These are phyloP conservation scores for Steatocranus sp. DNA, from an alignment of 2,797 vertebrate species.

Conservation along the genomic window DNA sequence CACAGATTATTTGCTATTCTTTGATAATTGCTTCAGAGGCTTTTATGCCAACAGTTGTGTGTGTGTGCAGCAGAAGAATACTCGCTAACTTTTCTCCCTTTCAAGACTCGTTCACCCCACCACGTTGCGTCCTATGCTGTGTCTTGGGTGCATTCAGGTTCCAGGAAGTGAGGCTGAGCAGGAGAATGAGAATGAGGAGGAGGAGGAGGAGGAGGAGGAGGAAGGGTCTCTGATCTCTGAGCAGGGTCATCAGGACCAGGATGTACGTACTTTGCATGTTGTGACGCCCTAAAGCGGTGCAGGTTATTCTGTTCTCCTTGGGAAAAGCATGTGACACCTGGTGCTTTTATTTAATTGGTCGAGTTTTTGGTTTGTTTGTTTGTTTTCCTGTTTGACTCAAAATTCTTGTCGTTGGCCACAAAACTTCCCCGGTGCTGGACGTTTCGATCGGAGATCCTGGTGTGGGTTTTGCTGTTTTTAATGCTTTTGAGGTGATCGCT, in stretches of 20 bases:
- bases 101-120: conserved; percentile 51
- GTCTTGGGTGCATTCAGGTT: conserved; percentile 78
- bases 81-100: conserved; percentile 48
- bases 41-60: neutral
- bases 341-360: conserved; percentile 36
- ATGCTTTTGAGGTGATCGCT: neutral
- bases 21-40: neutral
- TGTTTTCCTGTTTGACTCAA: conserved; percentile 22
- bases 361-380: neutral
- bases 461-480: conserved; percentile 4
- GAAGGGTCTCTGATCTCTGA: conserved; percentile 75
- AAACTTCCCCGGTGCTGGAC: neutral
- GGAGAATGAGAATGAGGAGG: conserved; percentile 58
- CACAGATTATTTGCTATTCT: neutral
- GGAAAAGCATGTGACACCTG: conserved; percentile 48
- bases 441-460: neutral
- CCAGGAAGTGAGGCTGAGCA: conserved; percentile 73
- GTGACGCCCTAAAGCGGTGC: conserved; percentile 39
- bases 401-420: neutral
- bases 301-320: conserved; percentile 5
- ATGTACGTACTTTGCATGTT: conserved; percentile 81
- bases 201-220: conserved; percentile 48
- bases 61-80: conserved; percentile 12
- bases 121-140: conserved; percentile 64
- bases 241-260: conserved; percentile 72